Base-by-base conservation (phyloP, 2,888 invertebrate species). In the Endomychus coccineus region DNA sequence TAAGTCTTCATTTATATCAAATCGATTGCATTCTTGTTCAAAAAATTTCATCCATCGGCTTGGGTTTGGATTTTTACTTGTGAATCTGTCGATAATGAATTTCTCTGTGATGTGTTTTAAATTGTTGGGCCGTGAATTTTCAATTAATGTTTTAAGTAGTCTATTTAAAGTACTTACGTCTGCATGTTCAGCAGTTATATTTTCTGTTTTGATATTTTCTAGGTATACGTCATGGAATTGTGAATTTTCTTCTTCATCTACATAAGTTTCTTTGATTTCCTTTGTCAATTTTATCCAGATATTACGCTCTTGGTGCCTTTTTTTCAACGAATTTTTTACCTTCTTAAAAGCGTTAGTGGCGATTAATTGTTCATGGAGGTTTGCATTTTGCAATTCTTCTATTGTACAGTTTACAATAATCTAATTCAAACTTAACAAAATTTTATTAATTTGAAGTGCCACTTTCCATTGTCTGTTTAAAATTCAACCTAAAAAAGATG, bases 181-280 rank as follows among this genome's bases (percentile, higher is more conserved):
- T 25, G 11, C 27, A 7, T 25, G 27, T 9, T 10, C 16, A 22
- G 4, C 3, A 19, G 13, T 15, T 22, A 3, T 32, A 15, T 9
- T 23, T 34, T 36, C 15, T 31, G 35, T 17, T 27, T 10, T 24
- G 12, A 42, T 33, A 40, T 45, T 34, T 27, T 47, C 40, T 21
- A 46, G 33, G 29, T 34, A 41, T 23, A 34, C 35, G 13, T 45
- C 41, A 27, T 24, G 35, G 25, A 36, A 43, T 37, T 40, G 41
- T 30, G 45, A 17, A 32, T 48, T 48, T 31, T 42, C 43, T 21
- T 45, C 39, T 22, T 49, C 46, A 42, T 45, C 47, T 16, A 45
- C 28, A 34, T 47, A 48, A 5, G 16, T 25, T 25, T 25, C 31
- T 16, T 9, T 28, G 11, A 41, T 25, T 23, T 46, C 43, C 12